Conservation (phyloP, 2,797 vertebrate species). For the Adrianichthys oophorus region DNA sequence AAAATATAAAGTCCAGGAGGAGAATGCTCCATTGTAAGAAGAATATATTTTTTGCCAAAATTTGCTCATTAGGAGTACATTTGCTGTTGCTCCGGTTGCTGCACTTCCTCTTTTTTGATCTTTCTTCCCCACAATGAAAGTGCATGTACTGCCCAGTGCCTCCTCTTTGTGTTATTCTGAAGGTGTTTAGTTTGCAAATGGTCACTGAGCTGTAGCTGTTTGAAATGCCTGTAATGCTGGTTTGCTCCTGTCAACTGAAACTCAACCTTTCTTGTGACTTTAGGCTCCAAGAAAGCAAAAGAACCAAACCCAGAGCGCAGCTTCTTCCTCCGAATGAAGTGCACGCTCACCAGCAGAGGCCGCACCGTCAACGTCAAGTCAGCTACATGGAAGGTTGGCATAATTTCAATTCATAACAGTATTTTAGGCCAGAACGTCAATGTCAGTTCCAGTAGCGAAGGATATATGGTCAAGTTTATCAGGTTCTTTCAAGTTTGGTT, state of each 20-base stretch:
- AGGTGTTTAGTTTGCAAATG: no score
- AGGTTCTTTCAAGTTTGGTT: background rate
- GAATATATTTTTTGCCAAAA: no score
- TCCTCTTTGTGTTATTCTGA: slow-evolving; percentile 18
- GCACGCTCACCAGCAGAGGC: slow-evolving; percentile 94
- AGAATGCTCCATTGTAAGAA: no score
- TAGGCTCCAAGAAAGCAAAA: slow-evolving; percentile 92
- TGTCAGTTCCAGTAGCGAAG: no score
- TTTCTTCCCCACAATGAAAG: background rate
- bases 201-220: no score
- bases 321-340: slow-evolving; percentile 98
- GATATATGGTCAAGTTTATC: background rate
- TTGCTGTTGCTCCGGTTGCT: no score
- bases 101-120: background rate
- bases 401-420: background rate
- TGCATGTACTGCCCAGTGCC: background rate
- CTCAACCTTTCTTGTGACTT: slow-evolving; percentile 36
- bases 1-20: no score
- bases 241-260: slow-evolving; percentile 11
- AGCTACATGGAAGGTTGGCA: slow-evolving; percentile 93
- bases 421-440: no score
- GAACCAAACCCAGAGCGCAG: slow-evolving; percentile 88
- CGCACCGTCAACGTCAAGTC: slow-evolving; percentile 98
- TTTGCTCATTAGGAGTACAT: no score
- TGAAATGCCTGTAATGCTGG: background rate